A percentile compares a stretch with the other conserved stretches of the same genome.
Evolutionary conservation across 2,797 vertebrate genomes (phyloP).

Genomic region (Alca torda): DNA sequence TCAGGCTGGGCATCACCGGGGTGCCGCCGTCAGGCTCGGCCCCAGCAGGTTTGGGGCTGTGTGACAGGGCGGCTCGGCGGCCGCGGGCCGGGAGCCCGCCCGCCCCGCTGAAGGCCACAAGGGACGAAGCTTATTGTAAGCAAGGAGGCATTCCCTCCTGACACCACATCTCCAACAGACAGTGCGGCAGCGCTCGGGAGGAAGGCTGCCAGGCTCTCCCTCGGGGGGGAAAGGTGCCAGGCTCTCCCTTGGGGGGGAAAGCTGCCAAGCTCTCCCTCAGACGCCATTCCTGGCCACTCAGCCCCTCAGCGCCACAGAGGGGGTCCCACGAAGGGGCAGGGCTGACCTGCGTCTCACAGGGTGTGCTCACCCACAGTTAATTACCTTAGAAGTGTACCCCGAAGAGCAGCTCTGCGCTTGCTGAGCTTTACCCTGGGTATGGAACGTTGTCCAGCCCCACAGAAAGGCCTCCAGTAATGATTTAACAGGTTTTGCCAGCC

Average conservation of each 20-base stretch:
- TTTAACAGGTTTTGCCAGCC: background rate
- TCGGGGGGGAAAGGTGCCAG: background rate
- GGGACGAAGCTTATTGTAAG: background rate
- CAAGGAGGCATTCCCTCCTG: accelerated
- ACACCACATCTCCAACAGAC: too few relatives aligned
- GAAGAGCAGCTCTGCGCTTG: background rate
- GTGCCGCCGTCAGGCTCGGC: too few relatives aligned
- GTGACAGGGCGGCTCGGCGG: background rate
- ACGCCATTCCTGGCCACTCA: accelerated
- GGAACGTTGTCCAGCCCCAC: background rate
- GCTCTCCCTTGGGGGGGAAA: background rate
- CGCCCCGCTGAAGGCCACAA: background rate
- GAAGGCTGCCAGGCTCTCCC: background rate
- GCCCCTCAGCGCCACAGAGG: background rate
- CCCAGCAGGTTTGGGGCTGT: accelerated
- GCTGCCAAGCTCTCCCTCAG: background rate
- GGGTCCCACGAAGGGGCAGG: background rate
- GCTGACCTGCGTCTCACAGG: background rate
- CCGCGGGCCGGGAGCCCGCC: background rate
- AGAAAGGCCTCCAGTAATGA: background rate
- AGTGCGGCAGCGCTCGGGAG: background rate
- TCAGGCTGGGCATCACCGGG: accelerated
- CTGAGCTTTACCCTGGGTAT: background rate
- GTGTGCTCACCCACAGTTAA: too few relatives aligned
- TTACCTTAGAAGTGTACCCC: accelerated